Percentiles rank a stretch among this genome's conserved stretches.
Evolutionary conservation across 2,888 invertebrate genomes (phyloP).

Genomic region (Xylocampa areola): DNA sequence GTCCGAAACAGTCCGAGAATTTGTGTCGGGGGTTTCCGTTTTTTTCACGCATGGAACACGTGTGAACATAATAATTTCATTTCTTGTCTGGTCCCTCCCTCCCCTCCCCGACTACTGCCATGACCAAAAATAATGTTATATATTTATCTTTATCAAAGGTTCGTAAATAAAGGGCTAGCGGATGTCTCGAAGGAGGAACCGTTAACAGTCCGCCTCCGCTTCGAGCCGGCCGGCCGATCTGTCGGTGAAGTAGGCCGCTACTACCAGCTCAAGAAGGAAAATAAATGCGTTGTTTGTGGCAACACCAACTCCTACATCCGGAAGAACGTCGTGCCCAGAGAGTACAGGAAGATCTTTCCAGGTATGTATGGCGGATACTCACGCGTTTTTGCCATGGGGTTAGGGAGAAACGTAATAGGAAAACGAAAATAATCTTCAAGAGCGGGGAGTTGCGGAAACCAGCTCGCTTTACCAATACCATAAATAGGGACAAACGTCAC

Average conservation of each 20-base stretch:
- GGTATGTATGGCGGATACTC: conserved; percentile 76
- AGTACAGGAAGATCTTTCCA: conserved; percentile 94
- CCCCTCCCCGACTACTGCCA: no score
- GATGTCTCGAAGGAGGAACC: conserved; percentile 83
- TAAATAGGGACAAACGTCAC: no score
- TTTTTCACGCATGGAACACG: no score
- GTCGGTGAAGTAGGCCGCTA: conserved; percentile 92
- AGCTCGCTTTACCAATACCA: no score
- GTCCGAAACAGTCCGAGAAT: no score
- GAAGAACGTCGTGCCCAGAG: conserved; percentile 95
- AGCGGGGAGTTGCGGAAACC: no score
- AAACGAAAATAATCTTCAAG: conserved; percentile 14
- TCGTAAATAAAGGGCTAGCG: conserved; percentile 86
- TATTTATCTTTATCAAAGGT: conserved; percentile 75
- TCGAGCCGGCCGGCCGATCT: conserved; percentile 94
- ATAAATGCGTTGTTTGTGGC: conserved; percentile 95
- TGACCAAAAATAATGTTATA: no score
- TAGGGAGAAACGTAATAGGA: background rate
- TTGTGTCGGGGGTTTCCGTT: no score
- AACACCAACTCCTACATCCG: conserved; percentile 91
- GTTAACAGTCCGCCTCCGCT: conserved; percentile 92
- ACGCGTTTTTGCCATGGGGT: no score
- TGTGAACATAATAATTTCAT: no score
- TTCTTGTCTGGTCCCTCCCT: no score
- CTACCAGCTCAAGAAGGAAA: conserved; percentile 92